Base-by-base conservation (phyloP, 2,797 vertebrate genomes). In the Gambusia yucatana region DNA sequence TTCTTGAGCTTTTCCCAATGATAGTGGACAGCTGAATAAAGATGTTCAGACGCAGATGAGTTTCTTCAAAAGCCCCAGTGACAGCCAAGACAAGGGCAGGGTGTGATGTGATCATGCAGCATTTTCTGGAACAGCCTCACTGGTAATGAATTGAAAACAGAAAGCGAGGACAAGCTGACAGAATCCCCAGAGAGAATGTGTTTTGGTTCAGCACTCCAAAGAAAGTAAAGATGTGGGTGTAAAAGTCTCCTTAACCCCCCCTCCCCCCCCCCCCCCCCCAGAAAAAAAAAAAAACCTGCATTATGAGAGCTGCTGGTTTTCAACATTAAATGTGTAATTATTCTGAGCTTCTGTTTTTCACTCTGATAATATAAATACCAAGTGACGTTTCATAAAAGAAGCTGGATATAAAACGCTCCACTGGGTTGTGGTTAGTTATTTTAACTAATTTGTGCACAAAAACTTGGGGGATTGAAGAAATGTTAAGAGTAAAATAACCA, bases 121-220 rank as follows among this genome's bases (percentile, higher is more conserved):
- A 52, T 84, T 83, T 90, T 83, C 82, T 89, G 90, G 81, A 91
- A 82, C 82, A 81, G 80, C 75, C 71, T 86, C 84, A 71, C 55
- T 79, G 80, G 63, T 82, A 80, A 82, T 85, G 87, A 86, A 82
- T 82, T 80, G 78, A 52, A 82, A 48, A 50, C 50, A 75, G 76
- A 78, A 79, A 87, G 75, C 81, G 69, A 83, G 65, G 83, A 86
- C 33, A 70, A 1, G 4, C 65, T 59, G 72, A 78, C 72, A 48
- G 78, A 50, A 82, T 61, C 76, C 47, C 75, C 36, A 47, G 52
- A 72, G 79, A 67, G 76, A 86, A 78, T 73, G 44, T 76, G 61
- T 22, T 52, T 16, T 70, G 67, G 44, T 76, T 86, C 39, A 57
- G 47, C 14, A 41, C 75, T 76, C 78, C 46, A n/a, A 76, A 48